Evolutionary conservation across 2,888 invertebrate genomes (phyloP), one percentile per base, ranked within the genome.

Genomic region (Sarcophaga carnaria): DNA sequence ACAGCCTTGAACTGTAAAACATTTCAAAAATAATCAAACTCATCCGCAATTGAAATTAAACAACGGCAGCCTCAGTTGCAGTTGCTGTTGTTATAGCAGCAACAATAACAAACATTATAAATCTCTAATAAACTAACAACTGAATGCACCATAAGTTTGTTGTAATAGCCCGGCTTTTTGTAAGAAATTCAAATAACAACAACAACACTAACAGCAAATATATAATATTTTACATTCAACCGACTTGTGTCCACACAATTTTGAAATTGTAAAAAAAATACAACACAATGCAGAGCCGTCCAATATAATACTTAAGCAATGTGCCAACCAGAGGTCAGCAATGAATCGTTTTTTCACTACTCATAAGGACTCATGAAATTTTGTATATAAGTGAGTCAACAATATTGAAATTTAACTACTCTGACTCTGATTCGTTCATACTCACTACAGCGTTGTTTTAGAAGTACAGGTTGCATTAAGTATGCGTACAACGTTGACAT

Each of bases 1-100:
- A 81, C 84, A 88, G 88, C 88, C 88, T 88, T 88, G 88, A 88
- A 88, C 88, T 88, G 86, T 67, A 75, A 88, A 86, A 88, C 88
- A 88, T 86, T 88, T 88, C 83, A 81, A 88, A 37, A 37, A 88
- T 80, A 62, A 62, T 71, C 80, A 54, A 78, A 79, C 64, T 76
- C 80, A 86, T 83, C 86, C 83, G 83, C 77, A 83, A 74, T 80
- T 80, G 80, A 77, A 64, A 25, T 62, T 22, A 66, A 67, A 74
- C 17, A 82, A 71, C 78, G 54, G 63, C 54, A 83, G 47, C 79
- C 63, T 59, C 45, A 25, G 8, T 20, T 45, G 37, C 37, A 37
- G 37, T 37, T 37, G 3, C 37, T 2, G 8, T 54, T 66, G 78
- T 62, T 72, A 62, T 47, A 72, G 59, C 72, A 69, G 76, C 63